A percentile compares a stretch with the other conserved stretches of the same genome.
These are phyloP conservation scores for Speoplatyrhinus poulsoni DNA, from an alignment of 2,113 vertebrate species.

Conservation along the genomic window DNA sequence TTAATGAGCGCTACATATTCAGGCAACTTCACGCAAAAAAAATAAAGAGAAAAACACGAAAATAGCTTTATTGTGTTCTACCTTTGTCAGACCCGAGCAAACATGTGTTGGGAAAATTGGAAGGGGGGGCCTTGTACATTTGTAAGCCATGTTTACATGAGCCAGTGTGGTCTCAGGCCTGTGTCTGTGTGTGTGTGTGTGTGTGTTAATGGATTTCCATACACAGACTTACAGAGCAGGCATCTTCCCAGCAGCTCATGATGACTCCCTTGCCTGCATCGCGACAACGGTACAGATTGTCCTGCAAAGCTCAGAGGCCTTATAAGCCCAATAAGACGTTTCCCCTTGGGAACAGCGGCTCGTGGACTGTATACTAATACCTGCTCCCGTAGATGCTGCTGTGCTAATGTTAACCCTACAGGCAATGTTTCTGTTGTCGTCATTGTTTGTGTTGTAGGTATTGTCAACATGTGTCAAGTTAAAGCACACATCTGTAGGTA, in stretches of 20 bases:
- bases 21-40: constrained; percentile 41
- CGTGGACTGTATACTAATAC: too few relatives aligned
- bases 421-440: not conserved
- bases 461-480: constrained; percentile 51
- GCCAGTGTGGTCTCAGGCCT: constrained; percentile 56
- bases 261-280: constrained; percentile 33
- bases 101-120: not conserved
- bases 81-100: not conserved
- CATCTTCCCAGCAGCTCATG: constrained; percentile 35
- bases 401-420: not conserved
- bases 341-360: too few relatives aligned
- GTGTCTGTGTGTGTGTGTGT: constrained; percentile 36
- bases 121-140: constrained; percentile 26
- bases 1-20: constrained; percentile 69
- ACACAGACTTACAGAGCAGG: constrained; percentile 69
- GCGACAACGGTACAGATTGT: too few relatives aligned
- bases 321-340: too few relatives aligned
- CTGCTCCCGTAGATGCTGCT: not conserved
- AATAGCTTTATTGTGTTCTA: constrained; percentile 75
- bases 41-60: constrained; percentile 43
- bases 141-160: constrained; percentile 68
- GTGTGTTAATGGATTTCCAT: constrained; percentile 68
- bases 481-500: constrained; percentile 11
- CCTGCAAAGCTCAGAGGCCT: too few relatives aligned
- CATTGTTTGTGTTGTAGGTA: constrained; percentile 6